Base-by-base conservation (phyloP, 2,797 vertebrate genomes). In the Enteromius anoplus region DNA sequence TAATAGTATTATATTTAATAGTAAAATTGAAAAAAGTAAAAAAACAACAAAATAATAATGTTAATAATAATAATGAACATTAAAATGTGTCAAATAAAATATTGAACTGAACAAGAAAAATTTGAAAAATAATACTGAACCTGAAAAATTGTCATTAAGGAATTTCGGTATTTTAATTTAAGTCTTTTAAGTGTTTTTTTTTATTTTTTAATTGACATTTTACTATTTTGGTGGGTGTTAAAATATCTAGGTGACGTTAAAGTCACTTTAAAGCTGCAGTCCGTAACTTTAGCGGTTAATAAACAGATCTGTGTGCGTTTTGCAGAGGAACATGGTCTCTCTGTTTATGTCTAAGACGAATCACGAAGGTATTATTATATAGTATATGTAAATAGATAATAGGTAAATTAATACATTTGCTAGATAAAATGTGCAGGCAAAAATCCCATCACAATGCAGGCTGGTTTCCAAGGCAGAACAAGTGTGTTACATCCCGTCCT, bases 401-500 rank as follows among this genome's bases (percentile, higher is more conserved):
- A 58, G 55, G 12, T 42, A 14, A 60, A 60, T 26, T 0, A 17
- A 40, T 4, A 11, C 11, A n/a, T 40, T 40, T 47, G 40, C 23
- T 17, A 14, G 14, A 5, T 14, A 47, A 45, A 47, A 70, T 70
- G 23, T 51, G 26, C 8, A 5, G 29, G 69, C 45, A 49, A 19
- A 72, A 29, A 9, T 10, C 23, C 3, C 2, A 9, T 4, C 7
- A 17, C 14, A 71, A 10, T 19, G 71, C 19, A 53, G 49, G 29
- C 19, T 37, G 19, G 47, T n/a, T 53, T 10, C 0, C 29, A 55
- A 19, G 2, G 2, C 10, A 73, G 21, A 73, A 51, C 71, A 73
- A n/a, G 29, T 10, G 69, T 0, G 10, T 32, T 73, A 99, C 90
- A 58, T 97, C 96, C 89, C 95, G 96, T 82, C 94, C 95, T 65